Evolutionary conservation across 2,113 vertebrate genomes (phyloP).

Genomic region (Trinectes maculatus): DNA sequence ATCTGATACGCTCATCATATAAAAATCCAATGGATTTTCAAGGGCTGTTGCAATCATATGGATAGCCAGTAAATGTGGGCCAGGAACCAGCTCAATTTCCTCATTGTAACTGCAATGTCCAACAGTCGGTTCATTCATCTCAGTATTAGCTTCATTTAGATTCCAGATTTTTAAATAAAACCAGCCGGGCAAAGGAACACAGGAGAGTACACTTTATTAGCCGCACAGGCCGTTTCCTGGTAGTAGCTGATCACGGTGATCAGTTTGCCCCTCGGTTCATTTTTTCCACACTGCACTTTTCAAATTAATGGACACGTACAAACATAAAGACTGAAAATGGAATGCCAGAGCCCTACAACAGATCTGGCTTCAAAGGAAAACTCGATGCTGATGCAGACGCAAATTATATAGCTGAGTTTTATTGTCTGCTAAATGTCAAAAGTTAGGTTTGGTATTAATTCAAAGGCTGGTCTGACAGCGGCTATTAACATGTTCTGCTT

Average conservation of each 20-base stretch:
- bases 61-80: slow-evolving; percentile 3
- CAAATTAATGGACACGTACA: slow-evolving; percentile 3
- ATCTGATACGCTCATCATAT: slow-evolving; percentile 30
- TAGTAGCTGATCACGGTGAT: neutral
- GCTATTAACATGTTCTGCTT: neutral
- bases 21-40: slow-evolving; percentile 42
- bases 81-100: slow-evolving; percentile 14
- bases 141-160: slow-evolving; percentile 14
- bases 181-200: slow-evolving; percentile 16
- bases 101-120: slow-evolving; percentile 19
- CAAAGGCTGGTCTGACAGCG: neutral
- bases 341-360: neutral
- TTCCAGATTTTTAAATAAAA: slow-evolving; percentile 49
- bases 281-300: slow-evolving; percentile 11
- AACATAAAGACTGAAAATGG: slow-evolving; percentile 2
- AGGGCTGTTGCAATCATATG: slow-evolving; percentile 8
- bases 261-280: neutral
- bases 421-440: slow-evolving; percentile 16
- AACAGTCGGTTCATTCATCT: slow-evolving; percentile 33
- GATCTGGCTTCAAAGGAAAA: slow-evolving; percentile 17
- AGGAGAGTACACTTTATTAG: slow-evolving; percentile 8
- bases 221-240: slow-evolving; percentile 18
- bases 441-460: slow-evolving; percentile 3
- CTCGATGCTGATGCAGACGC: neutral
- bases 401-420: slow-evolving; percentile 2